Conservation (phyloP, 2,797 vertebrate species). For the Pipistrellus kuhlii region DNA sequence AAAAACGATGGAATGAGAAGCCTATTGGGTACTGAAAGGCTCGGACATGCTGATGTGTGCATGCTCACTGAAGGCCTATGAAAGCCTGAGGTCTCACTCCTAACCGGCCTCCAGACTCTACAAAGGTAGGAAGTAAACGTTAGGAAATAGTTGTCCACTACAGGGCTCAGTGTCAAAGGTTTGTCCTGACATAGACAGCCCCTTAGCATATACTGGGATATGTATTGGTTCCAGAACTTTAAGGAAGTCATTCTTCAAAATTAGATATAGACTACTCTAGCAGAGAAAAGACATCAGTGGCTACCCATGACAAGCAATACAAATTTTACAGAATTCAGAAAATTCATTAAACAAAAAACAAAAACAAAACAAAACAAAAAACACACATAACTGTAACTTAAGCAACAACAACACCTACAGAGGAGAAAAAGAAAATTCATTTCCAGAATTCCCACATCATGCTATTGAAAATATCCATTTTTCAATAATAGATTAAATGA, state of each 20-base stretch:
- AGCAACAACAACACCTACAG: neutral
- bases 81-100: neutral
- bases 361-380: neutral
- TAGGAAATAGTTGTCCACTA: neutral
- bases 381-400: neutral
- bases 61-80: neutral
- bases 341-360: neutral
- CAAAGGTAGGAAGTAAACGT: neutral
- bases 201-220: neutral
- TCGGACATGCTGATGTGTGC: neutral
- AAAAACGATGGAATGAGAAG: neutral
- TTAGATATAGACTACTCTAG: neutral
- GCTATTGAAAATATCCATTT: neutral
- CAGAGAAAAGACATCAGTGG: neutral
- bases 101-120: neutral
- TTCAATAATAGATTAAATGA: neutral
- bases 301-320: neutral
- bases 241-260: neutral
- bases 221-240: neutral
- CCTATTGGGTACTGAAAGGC: neutral
- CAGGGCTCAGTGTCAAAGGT: neutral
- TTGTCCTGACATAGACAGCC: neutral
- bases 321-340: neutral
- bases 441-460: neutral
- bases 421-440: neutral